These are phyloP conservation scores for Myodes glareolus DNA, from an alignment of 2,113 vertebrate genomes.

Conservation along the genomic window DNA sequence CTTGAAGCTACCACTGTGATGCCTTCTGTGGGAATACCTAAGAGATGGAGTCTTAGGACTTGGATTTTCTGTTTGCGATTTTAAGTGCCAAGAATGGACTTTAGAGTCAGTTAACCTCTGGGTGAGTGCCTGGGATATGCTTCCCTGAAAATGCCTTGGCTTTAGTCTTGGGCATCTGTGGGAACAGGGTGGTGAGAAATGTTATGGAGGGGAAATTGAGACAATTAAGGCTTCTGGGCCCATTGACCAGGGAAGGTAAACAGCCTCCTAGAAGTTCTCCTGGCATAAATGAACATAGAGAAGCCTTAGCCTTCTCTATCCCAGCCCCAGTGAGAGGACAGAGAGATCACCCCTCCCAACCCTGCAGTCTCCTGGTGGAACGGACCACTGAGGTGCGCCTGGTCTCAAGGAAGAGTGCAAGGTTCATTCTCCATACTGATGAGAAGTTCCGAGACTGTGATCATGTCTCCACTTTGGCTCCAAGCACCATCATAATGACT, in stretches of 20 bases:
- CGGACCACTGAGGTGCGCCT: background rate
- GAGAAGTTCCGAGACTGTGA: background rate
- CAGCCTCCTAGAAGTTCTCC: background rate
- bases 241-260: background rate
- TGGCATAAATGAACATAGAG: background rate
- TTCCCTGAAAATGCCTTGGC: background rate
- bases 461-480: background rate
- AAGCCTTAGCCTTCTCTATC: background rate
- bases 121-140: background rate
- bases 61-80: background rate
- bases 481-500: constrained; percentile 56
- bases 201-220: background rate
- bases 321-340: background rate
- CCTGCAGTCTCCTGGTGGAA: background rate
- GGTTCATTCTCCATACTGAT: background rate
- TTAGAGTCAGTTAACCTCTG: background rate
- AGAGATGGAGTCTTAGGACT: background rate
- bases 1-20: background rate
- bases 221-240: background rate
- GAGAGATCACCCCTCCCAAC: background rate
- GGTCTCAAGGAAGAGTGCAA: background rate
- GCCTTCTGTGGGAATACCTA: background rate
- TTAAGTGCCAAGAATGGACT: background rate
- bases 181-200: background rate
- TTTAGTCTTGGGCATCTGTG: background rate